A percentile compares a stretch with the other conserved stretches of the same genome.
Evolutionary conservation across 2,797 vertebrate species (phyloP).

Genomic region (Parambassis ranga): DNA sequence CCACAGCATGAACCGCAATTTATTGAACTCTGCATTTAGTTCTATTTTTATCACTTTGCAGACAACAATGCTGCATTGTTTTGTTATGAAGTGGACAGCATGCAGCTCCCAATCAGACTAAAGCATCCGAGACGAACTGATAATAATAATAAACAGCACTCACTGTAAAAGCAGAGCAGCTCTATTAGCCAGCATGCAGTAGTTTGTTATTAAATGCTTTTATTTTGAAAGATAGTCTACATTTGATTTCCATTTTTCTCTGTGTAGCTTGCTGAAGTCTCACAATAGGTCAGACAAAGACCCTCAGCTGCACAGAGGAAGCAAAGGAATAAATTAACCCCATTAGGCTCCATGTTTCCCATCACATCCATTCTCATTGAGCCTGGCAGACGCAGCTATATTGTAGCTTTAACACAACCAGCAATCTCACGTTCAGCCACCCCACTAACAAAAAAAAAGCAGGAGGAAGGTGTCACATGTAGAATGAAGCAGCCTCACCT

Average conservation of each 20-base stretch:
- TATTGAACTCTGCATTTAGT: not conserved
- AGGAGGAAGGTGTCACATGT: slow-evolving; percentile 20
- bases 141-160: not conserved
- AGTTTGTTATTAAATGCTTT: not conserved
- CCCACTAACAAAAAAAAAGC: no score
- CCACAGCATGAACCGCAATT: not conserved
- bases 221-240: slow-evolving; percentile 9
- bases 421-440: slow-evolving; percentile 20
- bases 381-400: slow-evolving; percentile 1
- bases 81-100: not conserved
- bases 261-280: not conserved
- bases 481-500: slow-evolving; percentile 70
- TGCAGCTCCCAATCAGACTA: not conserved
- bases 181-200: not conserved
- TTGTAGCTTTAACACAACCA: no score
- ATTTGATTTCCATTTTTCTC: slow-evolving; percentile 1
- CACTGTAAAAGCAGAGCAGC: not conserved
- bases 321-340: not conserved
- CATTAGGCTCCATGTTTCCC: not conserved
- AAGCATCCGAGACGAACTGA: slow-evolving; percentile 1
- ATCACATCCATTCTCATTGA: not conserved
- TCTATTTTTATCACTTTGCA: not conserved
- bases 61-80: slow-evolving; percentile 10
- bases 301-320: not conserved
- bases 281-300: slow-evolving; percentile 16